These are phyloP conservation scores for Yponomeuta sedellus DNA, from an alignment of 2,888 invertebrate genomes.

Conservation along the genomic window DNA sequence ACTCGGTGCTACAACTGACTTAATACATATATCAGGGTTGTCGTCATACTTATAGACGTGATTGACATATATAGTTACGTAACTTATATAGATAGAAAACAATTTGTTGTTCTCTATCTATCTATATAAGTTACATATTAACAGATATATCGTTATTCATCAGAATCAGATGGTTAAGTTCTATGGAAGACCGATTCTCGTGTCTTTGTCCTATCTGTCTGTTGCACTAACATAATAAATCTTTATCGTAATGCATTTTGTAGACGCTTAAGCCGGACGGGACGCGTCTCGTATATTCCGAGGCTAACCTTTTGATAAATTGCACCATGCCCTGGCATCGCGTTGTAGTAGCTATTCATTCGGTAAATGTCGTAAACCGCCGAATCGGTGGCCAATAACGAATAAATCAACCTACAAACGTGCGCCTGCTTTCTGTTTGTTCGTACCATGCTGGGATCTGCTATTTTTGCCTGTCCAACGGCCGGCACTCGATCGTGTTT, in stretches of 20 bases:
- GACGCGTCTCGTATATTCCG: slow-evolving; percentile 12
- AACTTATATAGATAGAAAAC: too few species aligned
- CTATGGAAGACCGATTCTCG: neutral
- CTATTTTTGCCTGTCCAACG: slow-evolving; percentile 49
- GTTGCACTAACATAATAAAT: neutral
- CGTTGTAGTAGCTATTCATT: slow-evolving; percentile 32
- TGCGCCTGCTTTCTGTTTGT: slow-evolving; percentile 71
- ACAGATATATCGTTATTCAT: neutral
- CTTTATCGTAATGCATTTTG: slow-evolving; percentile 2
- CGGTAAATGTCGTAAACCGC: slow-evolving; percentile 52
- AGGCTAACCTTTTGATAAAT: slow-evolving; percentile 38
- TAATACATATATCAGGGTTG: neutral
- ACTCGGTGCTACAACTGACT: neutral
- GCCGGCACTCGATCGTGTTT: slow-evolving; percentile 37
- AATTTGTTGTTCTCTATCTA: too few species aligned
- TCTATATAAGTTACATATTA: neutral
- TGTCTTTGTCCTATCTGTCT: neutral
- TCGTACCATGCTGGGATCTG: slow-evolving; percentile 44
- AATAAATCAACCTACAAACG: slow-evolving; percentile 65
- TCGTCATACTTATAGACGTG: neutral
- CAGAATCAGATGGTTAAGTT: neutral
- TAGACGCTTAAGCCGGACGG: slow-evolving; percentile 3
- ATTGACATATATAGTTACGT: neutral
- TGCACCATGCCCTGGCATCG: slow-evolving; percentile 23
- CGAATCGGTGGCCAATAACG: slow-evolving; percentile 56